phyloP scores from a whole-genome alignment of 2,113 vertebrate species.

The Siniperca knerii region DNA sequence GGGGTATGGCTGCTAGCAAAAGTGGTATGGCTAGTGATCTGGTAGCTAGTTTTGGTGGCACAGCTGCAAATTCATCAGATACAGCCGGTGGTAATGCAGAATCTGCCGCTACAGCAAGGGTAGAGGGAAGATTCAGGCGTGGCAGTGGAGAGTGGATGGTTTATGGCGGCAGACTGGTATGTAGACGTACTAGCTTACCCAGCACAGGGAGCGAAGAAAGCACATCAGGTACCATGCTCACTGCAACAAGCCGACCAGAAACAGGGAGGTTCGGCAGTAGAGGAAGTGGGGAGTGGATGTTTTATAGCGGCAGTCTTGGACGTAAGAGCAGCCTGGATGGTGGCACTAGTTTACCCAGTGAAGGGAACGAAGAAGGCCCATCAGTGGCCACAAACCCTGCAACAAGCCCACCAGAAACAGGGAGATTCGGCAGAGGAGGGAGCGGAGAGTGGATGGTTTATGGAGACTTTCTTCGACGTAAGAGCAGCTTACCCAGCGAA shows the following conservation, averaged over 20 bases:
- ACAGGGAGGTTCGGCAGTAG: not conserved
- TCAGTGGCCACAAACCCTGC: not conserved
- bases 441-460: slow-evolving; percentile 32
- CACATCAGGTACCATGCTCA: not conserved
- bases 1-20: not conserved
- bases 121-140: not conserved
- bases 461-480: not conserved
- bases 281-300: slow-evolving; percentile 7
- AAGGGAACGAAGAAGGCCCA: not conserved
- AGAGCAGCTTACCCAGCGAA: not conserved
- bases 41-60: not conserved
- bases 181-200: not conserved
- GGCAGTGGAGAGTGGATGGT: not conserved
- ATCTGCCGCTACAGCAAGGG: not conserved
- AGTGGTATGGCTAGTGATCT: not conserved
- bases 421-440: slow-evolving; percentile 1
- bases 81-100: not conserved
- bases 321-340: not conserved
- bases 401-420: not conserved
- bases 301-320: not conserved
- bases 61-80: not conserved
- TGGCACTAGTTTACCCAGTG: accelerated
- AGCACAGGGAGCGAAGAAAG: not conserved
- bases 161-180: not conserved
- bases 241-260: not conserved